Evolutionary conservation across 2,888 invertebrate species (phyloP), one percentile per base, ranked within the genome.

Genomic region (Tridacna crocea): DNA sequence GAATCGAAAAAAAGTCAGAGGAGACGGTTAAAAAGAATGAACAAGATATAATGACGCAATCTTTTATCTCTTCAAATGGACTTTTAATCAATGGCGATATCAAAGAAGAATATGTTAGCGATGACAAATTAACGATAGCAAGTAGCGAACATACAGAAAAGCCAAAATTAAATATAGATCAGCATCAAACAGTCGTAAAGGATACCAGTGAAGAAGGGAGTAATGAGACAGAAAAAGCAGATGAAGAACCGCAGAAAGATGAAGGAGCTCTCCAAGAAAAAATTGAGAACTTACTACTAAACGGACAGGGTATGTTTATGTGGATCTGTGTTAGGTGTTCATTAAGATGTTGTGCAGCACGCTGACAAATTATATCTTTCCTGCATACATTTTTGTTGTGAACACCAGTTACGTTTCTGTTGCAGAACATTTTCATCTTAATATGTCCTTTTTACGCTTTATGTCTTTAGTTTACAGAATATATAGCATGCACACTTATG

Each of bases 251-350:
- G 61, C 0, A 4, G 3, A 47, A 60, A 47, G 36, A 60, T n/a
- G 61, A 61, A 8, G 61, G 19, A 19, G 58, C 36, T 19, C 19
- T 46, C 26, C 48, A 60, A 17, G 61, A 72, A 61, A 79, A 72
- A 66, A 79, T 80, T 68, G 80, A 79, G 46, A 70, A 77, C 48
- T 51, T 82, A 36, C 85, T 75, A 24, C 72, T 81, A 24, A 77
- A 72, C 22, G 79, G 80, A 65, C 82, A 84, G 58, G 84, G 82
- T 82, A 87, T 80, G 84, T 82, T 74, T 70, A 74, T 46, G 26
- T 55, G 76, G 17, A 48, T 60, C 72, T 66, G 22, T 61, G 4
- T 8, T 72, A 22, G 72, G 10, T 73, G 61, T n/a, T 27, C 26
- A 27, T 61, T 24, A 17, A 36, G 47, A 61, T 61, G 74, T 74